Conservation (phyloP, 1,140 invertebrate genomes). For the Calephelis virginiensis region DNA sequence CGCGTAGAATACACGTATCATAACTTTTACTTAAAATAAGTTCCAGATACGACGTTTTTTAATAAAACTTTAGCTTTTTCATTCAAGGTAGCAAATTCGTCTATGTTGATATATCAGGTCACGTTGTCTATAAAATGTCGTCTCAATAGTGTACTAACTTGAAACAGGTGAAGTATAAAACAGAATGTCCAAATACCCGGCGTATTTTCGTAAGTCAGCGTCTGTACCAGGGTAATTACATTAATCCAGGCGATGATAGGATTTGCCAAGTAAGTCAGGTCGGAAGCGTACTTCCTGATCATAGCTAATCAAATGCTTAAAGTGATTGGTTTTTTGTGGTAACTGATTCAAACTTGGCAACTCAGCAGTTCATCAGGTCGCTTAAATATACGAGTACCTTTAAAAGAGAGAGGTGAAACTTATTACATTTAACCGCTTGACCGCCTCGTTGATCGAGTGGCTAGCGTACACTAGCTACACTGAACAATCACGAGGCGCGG, state of each 20-base stretch:
- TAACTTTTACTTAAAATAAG: too few relatives aligned
- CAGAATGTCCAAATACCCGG: neutral
- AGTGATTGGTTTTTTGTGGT: constrained; percentile 3
- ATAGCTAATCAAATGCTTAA: constrained; percentile 10
- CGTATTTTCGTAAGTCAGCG: constrained; percentile 9
- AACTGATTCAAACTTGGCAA: constrained; percentile 1
- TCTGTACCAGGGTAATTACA: constrained; percentile 16
- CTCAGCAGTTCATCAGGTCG: neutral
- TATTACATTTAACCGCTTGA: too few relatives aligned
- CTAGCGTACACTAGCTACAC: too few relatives aligned
- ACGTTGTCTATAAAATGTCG: neutral
- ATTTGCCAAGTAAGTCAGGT: constrained; percentile 5
- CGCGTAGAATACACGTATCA: too few relatives aligned
- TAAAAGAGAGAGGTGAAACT: accelerated
- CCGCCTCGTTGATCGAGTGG: too few relatives aligned
- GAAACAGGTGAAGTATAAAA: neutral
- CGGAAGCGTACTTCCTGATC: constrained; percentile 2
- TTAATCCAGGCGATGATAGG: constrained; percentile 15
- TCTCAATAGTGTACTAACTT: neutral
- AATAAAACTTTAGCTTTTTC: too few relatives aligned
- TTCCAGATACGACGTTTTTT: too few relatives aligned
- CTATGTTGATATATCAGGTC: neutral
- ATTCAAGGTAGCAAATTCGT: too few relatives aligned
- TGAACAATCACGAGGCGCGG: too few relatives aligned
- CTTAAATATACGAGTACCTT: too few relatives aligned